These are phyloP conservation scores for Caenorhabditis brenneri DNA, from an alignment of 1,140 invertebrate genomes.

Conservation along the genomic window DNA sequence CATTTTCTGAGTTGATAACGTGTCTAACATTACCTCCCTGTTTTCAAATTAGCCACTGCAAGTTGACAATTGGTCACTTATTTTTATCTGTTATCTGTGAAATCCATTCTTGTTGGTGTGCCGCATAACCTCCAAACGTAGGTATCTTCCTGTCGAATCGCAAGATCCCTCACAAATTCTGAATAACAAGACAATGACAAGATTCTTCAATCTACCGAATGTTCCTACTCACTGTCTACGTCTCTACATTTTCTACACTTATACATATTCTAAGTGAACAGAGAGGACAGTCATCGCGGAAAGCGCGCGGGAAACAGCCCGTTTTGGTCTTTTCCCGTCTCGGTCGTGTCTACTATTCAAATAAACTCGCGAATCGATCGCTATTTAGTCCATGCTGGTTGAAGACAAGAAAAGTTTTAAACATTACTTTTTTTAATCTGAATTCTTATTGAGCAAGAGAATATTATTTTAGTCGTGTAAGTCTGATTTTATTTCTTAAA, in stretches of 20 bases:
- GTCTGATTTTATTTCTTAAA: no score
- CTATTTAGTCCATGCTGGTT: neutral
- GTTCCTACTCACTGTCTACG: constrained; percentile 1
- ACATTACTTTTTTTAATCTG: no score
- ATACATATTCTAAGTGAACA: neutral
- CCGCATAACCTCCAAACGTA: neutral
- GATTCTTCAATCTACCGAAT: neutral
- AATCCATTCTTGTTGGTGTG: neutral
- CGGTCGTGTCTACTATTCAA: constrained; percentile 14
- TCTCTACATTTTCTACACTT: neutral
- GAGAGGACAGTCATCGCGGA: constrained; percentile 19
- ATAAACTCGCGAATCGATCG: constrained; percentile 25
- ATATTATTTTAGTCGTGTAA: no score
- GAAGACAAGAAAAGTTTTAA: neutral
- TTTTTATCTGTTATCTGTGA: neutral
- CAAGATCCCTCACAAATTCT: neutral
- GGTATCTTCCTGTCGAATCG: neutral
- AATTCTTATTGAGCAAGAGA: no score
- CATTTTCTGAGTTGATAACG: no score
- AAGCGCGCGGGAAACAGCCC: constrained; percentile 29
- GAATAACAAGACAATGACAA: constrained; percentile 25
- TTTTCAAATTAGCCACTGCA: neutral
- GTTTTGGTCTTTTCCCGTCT: constrained; percentile 8
- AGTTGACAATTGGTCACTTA: neutral
- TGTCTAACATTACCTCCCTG: no score